phyloP scores from a whole-genome alignment of 1,140 invertebrate genomes.

The Agraylea sexmaculata region DNA sequence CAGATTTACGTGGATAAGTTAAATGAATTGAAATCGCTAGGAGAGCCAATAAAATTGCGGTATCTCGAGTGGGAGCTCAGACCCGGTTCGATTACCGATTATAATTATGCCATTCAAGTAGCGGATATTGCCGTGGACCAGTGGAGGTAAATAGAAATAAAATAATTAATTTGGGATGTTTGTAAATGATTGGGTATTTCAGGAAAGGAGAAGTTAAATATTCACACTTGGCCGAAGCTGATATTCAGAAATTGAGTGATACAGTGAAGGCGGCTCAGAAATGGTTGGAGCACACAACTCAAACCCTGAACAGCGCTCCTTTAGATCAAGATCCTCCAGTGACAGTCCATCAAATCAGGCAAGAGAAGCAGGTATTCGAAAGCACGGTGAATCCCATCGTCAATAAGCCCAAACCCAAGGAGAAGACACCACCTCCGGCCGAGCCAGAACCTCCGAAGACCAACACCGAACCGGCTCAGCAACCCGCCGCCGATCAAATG shows the following conservation, averaged over 20 bases:
- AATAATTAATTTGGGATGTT: slow-evolving; percentile 10
- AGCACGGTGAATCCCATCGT: slow-evolving; percentile 58
- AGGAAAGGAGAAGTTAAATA: slow-evolving; percentile 67
- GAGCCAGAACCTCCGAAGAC: slow-evolving; percentile 8
- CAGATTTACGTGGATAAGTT: slow-evolving; percentile 48
- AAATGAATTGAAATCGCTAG: slow-evolving; percentile 48
- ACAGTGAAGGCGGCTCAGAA: slow-evolving; percentile 45
- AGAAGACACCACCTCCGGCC: slow-evolving; percentile 42
- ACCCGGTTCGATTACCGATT: slow-evolving; percentile 62
- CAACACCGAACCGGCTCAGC: slow-evolving; percentile 11
- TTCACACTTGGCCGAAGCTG: slow-evolving; percentile 67
- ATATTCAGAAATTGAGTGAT: slow-evolving; percentile 59
- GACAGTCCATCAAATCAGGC: slow-evolving; percentile 61
- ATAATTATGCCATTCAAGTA: slow-evolving; percentile 57
- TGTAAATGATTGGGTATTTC: slow-evolving; percentile 19
- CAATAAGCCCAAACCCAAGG: slow-evolving; percentile 77
- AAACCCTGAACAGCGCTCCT: slow-evolving; percentile 45
- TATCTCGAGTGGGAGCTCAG: slow-evolving; percentile 67
- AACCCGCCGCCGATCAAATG: slow-evolving; percentile 29
- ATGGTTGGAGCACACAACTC: slow-evolving; percentile 66
- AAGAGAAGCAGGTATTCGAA: slow-evolving; percentile 66
- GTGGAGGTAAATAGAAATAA: slow-evolving; percentile 46
- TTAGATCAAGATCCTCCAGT: slow-evolving; percentile 57
- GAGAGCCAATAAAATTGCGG: slow-evolving; percentile 75
- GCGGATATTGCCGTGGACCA: slow-evolving; percentile 63